phyloP scores from a whole-genome alignment of 2,797 vertebrate genomes.

The Mormyrops boulengeri region DNA sequence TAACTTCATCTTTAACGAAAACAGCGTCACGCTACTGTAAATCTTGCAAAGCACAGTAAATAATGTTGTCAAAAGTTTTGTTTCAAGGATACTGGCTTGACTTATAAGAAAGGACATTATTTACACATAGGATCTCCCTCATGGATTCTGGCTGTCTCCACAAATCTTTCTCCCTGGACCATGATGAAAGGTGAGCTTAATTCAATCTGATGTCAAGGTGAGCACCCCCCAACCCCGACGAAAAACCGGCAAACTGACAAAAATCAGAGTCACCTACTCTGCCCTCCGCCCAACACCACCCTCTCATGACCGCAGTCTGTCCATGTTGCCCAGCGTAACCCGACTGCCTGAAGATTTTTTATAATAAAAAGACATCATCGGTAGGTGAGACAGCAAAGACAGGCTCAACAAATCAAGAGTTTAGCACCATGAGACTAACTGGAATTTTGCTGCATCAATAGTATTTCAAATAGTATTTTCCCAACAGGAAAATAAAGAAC shows the following conservation, averaged over 20 bases:
- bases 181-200: constrained; percentile 2
- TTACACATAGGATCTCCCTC: not conserved
- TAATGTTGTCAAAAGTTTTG: not conserved
- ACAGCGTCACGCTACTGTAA: not conserved
- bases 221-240: not conserved
- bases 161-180: not conserved
- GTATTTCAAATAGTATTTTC: constrained; percentile 2
- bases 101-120: constrained; percentile 1
- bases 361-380: not conserved
- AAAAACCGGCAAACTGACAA: not conserved
- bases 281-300: not conserved
- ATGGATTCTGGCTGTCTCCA: constrained; percentile 8
- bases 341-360: not conserved
- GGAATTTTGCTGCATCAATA: not conserved
- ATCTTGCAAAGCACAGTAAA: constrained; percentile 4
- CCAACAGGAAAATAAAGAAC: not conserved
- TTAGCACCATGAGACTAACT: not conserved
- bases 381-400: not conserved
- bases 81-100: not conserved
- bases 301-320: not conserved
- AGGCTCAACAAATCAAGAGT: constrained; percentile 1
- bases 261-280: not conserved
- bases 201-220: not conserved
- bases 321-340: not conserved
- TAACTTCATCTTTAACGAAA: not conserved